A percentile compares a stretch with the other conserved stretches of the same genome.
These are phyloP conservation scores for Tribolium madens DNA, from an alignment of 1,140 invertebrate genomes.

Conservation along the genomic window DNA sequence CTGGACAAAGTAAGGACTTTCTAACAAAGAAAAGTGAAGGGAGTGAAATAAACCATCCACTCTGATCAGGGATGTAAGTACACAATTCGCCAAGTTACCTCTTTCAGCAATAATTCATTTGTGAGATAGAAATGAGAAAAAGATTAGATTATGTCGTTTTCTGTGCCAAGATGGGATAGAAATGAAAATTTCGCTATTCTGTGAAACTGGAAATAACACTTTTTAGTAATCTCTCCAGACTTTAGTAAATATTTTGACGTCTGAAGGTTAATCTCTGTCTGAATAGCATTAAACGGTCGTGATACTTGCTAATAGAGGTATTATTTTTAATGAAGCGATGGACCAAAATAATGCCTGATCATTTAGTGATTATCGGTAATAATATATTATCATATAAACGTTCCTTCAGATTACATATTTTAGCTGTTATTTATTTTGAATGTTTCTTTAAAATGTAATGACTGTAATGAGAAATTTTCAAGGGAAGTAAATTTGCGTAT, in stretches of 20 bases:
- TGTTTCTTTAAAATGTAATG: not conserved
- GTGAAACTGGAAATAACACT: too few species aligned
- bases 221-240: too few species aligned
- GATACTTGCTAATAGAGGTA: not conserved
- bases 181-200: not conserved
- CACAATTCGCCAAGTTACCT: not conserved
- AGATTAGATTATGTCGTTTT: conserved; percentile 26
- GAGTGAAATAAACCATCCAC: conserved; percentile 22
- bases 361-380: not conserved
- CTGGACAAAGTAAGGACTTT: conserved; percentile 4
- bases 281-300: not conserved
- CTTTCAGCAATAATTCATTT: conserved; percentile 29
- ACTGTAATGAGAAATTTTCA: not conserved
- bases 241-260: not conserved
- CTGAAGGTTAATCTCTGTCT: not conserved
- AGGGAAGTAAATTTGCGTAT: not conserved
- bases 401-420: not conserved
- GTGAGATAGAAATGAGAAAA: conserved; percentile 24
- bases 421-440: not conserved
- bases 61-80: conserved; percentile 6
- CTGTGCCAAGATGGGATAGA: not conserved
- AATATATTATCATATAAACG: not conserved
- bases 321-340: not conserved
- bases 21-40: conserved; percentile 13
- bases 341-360: not conserved